Conservation (phyloP, 2,888 invertebrate genomes). For the Scelioninae gen. 1 region DNA sequence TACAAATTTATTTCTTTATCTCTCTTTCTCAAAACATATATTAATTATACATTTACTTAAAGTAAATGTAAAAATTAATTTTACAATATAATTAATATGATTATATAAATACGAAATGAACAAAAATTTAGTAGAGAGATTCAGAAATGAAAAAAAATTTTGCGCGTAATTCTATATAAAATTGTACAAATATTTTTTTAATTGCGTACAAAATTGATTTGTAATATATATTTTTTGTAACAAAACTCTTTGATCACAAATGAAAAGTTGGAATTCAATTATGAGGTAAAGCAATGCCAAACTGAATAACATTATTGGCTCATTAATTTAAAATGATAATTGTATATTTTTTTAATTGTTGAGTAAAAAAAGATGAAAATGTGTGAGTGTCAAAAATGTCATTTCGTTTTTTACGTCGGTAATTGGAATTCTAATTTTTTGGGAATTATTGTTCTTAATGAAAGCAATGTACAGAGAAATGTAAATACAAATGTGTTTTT, state of each 20-base stretch:
- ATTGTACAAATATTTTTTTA: constrained; percentile 12
- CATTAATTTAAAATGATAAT: too few species aligned
- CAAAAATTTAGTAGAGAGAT: background rate
- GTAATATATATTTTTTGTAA: constrained; percentile 21
- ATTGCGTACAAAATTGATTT: constrained; percentile 7
- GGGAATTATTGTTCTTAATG: constrained; percentile 17
- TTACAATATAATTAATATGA: too few species aligned
- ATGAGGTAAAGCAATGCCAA: background rate
- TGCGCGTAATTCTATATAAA: constrained; percentile 1
- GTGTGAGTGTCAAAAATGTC: too few species aligned
- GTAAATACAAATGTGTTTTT: constrained; percentile 68
- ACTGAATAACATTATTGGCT: too few species aligned
- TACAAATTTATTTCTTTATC: background rate
- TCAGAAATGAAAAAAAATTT: background rate
- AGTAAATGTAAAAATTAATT: too few species aligned
- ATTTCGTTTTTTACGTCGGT: background rate
- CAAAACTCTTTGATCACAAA: background rate
- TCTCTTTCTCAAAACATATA: background rate
- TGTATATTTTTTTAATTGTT: too few species aligned
- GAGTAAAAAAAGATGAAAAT: too few species aligned
- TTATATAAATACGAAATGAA: too few species aligned
- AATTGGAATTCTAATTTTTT: constrained; percentile 26
- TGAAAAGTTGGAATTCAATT: background rate
- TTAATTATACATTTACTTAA: too few species aligned
- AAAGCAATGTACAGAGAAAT: constrained; percentile 62